Base-by-base conservation (phyloP, 2,888 invertebrate species). In the Branchellion lobata region DNA sequence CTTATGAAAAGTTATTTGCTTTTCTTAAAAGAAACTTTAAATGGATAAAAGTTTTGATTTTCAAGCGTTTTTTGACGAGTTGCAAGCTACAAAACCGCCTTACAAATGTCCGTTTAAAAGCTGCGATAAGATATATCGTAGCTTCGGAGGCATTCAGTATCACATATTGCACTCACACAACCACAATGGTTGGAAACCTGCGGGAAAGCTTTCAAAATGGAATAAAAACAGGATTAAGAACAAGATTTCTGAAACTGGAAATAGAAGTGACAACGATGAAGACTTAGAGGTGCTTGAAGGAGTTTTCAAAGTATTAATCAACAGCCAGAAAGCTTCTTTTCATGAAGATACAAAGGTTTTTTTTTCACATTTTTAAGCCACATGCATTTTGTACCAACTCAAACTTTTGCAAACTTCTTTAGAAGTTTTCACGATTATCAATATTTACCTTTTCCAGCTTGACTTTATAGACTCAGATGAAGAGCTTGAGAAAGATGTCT, bases 81-180 rank as follows among this genome's bases (percentile, higher is more conserved):
- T 94, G 83, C 90, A 91, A 80, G 92, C 92, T 84, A 92, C 92
- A 86, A 92, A 92, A 85, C 94, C 94, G 78, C 94, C 94, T 76
- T 94, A 93, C 88, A 91, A 92, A 84, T 95, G 95, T 85, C 95
- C 95, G 11, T 90, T 94, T 78, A 91, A 92, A 84, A 92, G 92
- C 85, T 95, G 95, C 88, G 92, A 92, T 83, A 92, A 93, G 86
- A 91, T 92, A 31, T 95, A 94, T 88, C 94, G 94, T 88, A 93
- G 93, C 82, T 91, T 93, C 82, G 92, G 92, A 84, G 94, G 94
- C 0, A 90, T 95, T 83, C 93, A 94, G 85, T 93, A 93, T 86
- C 94, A 95, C 86, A 88, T 94, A 84, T 92, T 92, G 82, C 93
- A 93, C 86, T 93, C 91, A 87, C 93, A 94, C 87, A 94, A 94